Conservation (phyloP, 2,797 vertebrate species). For the Galaxias olidus region DNA sequence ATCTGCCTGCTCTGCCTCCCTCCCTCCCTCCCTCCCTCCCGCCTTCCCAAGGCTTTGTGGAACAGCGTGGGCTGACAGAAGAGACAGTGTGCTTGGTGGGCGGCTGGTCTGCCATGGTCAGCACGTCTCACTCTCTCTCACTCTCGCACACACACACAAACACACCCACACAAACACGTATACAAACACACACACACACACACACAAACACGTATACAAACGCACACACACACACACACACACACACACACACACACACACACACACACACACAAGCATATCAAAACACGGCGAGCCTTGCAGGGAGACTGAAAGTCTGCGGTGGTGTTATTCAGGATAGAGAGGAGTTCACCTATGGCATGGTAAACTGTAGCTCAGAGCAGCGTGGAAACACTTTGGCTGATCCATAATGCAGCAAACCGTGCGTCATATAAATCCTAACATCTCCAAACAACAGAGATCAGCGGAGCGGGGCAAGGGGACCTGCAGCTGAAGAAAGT, state of each 20-base stretch:
- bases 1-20: neutral
- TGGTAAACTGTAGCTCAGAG: neutral
- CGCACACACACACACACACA: conserved; percentile 5
- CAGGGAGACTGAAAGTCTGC: no score
- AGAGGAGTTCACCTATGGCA: neutral
- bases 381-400: conserved; percentile 48
- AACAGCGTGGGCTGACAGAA: neutral
- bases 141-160: no score
- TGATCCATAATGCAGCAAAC: conserved; percentile 40
- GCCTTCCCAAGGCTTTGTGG: neutral
- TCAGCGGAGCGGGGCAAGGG: neutral
- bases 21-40: neutral
- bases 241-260: conserved; percentile 1
- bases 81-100: neutral
- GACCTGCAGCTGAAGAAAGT: neutral
- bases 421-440: no score
- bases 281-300: no score
- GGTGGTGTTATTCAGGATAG: no score
- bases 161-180: no score
- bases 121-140: neutral
- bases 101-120: neutral
- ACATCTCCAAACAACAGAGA: neutral
- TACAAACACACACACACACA: neutral
- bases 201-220: neutral
- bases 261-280: neutral